phyloP scores from a whole-genome alignment of 2,113 vertebrate species.

The Serinus canaria region DNA sequence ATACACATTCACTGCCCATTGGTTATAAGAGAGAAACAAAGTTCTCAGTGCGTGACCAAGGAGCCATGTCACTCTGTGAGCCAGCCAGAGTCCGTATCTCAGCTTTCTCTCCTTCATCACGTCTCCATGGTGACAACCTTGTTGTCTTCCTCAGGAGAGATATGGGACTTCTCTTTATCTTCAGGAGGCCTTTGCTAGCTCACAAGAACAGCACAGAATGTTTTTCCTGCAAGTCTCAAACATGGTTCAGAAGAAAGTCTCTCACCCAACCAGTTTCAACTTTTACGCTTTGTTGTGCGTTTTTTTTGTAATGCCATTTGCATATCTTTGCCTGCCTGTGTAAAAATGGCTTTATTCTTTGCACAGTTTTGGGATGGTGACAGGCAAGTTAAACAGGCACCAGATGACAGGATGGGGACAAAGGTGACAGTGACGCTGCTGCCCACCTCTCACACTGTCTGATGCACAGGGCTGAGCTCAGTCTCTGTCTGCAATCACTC shows the following conservation, averaged over 20 bases:
- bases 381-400: neutral
- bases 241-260: neutral
- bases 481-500: neutral
- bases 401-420: neutral
- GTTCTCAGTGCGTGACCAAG: too few relatives aligned
- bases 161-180: too few relatives aligned
- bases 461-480: neutral
- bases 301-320: neutral
- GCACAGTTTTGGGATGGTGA: neutral
- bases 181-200: too few relatives aligned
- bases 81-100: too few relatives aligned
- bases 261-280: neutral
- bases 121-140: too few relatives aligned
- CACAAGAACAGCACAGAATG: too few relatives aligned
- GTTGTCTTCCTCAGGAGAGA: too few relatives aligned
- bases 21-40: too few relatives aligned
- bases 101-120: too few relatives aligned
- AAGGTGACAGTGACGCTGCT: rapidly evolving
- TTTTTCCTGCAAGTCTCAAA: neutral
- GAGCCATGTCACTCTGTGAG: too few relatives aligned
- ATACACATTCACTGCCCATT: too few relatives aligned
- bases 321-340: neutral
- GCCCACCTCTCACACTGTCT: rapidly evolving
- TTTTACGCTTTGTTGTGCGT: rapidly evolving
- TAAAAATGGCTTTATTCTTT: neutral